Base-by-base conservation (phyloP, 2,888 invertebrate species). In the Cyaniris semiargus region DNA sequence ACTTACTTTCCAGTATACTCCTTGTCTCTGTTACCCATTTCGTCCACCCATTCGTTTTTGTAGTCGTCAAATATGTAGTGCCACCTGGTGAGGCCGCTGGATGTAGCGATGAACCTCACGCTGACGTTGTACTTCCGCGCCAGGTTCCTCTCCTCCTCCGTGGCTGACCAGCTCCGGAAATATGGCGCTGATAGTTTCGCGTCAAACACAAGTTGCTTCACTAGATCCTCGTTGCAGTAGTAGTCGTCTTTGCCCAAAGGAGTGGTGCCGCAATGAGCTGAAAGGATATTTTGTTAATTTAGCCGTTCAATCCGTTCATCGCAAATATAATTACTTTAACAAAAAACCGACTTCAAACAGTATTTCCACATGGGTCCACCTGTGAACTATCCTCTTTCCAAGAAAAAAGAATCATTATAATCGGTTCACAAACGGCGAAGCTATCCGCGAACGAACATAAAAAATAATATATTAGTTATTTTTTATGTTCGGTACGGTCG, bases 31-130 rank as follows among this genome's bases (percentile, higher is more conserved):
- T 83, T 82, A 0, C 94, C 94, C 72, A 84, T 81, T 70, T 90
- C 90, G 77, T 89, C 86, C 0, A 94, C 91, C 34, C 83, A 80
- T 79, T 94, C 94, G 79, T 95, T 95, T 83, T 95, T 96, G 23
- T 94, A 90, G 66, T 95, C 94, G 60, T 95, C 95, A 78, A 94
- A 94, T 71, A 96, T 95, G 82, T 96, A 96, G 87, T 98, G 97
- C 98, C 98, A 98, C 76, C 98, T 94, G 0, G 98, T 98, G 0
- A 98, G 90, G 0, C 98, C 98, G 85, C 98, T 98, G 88, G 98
- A 97, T 0, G 98, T 98, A 0, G 98, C 97, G 34, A 98, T 96
- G 87, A 97, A 98, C 71, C 97, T 95, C 23, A 97, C 90, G 70
- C 96, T 96, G 4, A 97, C 96, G 80, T 96, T 96, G 84, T 97